phyloP scores from a whole-genome alignment of 2,797 vertebrate species.

The Sebastes goodei region DNA sequence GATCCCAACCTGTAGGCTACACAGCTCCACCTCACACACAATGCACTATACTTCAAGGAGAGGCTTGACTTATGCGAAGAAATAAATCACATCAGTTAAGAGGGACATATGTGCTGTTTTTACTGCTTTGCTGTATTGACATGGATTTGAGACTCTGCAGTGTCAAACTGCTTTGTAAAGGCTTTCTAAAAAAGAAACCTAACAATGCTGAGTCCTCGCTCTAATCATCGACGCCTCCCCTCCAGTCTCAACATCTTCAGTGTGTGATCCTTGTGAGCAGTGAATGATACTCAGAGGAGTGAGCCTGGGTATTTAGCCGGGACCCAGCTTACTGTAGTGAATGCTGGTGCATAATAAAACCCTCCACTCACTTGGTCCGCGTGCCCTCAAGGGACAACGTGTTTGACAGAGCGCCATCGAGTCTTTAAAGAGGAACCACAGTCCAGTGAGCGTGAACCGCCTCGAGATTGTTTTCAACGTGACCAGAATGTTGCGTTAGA shows the following conservation, averaged over 20 bases:
- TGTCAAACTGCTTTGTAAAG: slow-evolving; percentile 38
- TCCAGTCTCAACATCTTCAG: slow-evolving; percentile 10
- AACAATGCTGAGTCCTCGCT: slow-evolving; percentile 32
- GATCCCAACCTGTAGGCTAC: slow-evolving; percentile 5
- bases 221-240: background rate
- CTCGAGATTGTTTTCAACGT: background rate
- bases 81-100: background rate
- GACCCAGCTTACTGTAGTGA: background rate
- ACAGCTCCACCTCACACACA: background rate
- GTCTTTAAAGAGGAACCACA: slow-evolving; percentile 28
- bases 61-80: background rate
- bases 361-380: background rate
- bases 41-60: background rate
- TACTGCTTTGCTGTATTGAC: background rate
- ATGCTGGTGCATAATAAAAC: background rate
- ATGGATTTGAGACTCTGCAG: slow-evolving; percentile 31
- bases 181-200: slow-evolving; percentile 25
- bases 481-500: background rate
- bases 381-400: slow-evolving; percentile 5
- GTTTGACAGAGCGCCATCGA: slow-evolving; percentile 14
- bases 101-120: background rate
- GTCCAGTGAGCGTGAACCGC: background rate
- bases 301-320: background rate
- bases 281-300: background rate
- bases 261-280: background rate